Conservation (phyloP, 2,797 vertebrate species). For the Phalanger gymnotis region DNA sequence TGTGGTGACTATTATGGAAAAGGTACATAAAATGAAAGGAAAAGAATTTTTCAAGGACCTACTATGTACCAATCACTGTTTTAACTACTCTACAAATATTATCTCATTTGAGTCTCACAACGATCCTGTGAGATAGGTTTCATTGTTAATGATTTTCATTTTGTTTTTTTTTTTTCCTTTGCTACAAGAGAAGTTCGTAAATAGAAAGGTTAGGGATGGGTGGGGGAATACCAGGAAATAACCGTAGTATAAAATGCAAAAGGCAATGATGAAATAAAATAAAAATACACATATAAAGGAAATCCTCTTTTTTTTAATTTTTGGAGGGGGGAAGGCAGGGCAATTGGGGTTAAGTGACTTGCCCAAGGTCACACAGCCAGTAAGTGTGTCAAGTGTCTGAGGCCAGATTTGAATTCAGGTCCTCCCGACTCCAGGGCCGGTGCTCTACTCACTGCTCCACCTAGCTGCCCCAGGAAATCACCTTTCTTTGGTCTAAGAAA, state of each 20-base stretch:
- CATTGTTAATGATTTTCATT: neutral
- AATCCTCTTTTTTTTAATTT: too few species aligned
- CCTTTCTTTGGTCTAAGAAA: neutral
- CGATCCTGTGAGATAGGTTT: neutral
- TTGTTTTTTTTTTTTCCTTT: neutral
- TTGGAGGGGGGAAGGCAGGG: too few species aligned
- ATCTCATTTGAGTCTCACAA: neutral
- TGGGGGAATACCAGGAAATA: neutral
- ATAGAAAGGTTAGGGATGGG: neutral
- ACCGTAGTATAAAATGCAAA: neutral
- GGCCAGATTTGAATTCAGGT: too few species aligned
- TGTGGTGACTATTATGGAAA: neutral
- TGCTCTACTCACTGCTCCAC: too few species aligned
- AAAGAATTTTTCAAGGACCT: neutral
- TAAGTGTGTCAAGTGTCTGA: too few species aligned
- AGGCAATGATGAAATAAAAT: too few species aligned
- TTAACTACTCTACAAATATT: neutral
- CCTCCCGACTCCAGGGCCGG: too few species aligned
- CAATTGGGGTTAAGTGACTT: too few species aligned
- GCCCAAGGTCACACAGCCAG: too few species aligned
- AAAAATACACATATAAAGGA: neutral
- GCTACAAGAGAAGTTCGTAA: neutral
- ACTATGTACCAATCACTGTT: neutral
- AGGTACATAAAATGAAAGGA: neutral
- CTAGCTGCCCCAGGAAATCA: too few species aligned